Evolutionary conservation across 2,113 vertebrate species (phyloP).

Genomic region (Nettapus auritus): DNA sequence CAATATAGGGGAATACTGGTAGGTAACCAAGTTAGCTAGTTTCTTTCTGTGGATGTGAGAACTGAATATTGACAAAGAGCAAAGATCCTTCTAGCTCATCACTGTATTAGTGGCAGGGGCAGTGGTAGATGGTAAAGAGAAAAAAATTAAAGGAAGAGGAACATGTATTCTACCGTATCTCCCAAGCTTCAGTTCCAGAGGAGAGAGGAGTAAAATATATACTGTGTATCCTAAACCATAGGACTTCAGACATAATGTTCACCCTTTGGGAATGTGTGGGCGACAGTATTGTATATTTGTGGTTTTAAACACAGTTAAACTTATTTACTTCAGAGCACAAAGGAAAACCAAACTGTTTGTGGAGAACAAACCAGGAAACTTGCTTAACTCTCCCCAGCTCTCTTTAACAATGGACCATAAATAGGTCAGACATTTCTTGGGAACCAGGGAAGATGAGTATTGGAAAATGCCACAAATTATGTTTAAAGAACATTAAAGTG

Average conservation of each 20-base stretch:
- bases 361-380: conserved; percentile 72
- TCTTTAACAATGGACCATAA: conserved; percentile 74
- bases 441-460: conserved; percentile 68
- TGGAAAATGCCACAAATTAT: conserved; percentile 73
- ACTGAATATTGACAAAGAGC: background rate
- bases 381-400: conserved; percentile 67
- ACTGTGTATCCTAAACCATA: conserved; percentile 18
- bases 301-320: conserved; percentile 70
- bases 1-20: background rate
- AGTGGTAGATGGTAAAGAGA: background rate
- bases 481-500: conserved; percentile 71
- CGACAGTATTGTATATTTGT: conserved; percentile 63
- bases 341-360: conserved; percentile 78
- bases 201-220: conserved; percentile 43
- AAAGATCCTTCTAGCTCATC: background rate
- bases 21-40: background rate
- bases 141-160: conserved; percentile 7
- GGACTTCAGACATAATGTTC: conserved; percentile 67
- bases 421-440: conserved; percentile 71
- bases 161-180: background rate
- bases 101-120: background rate
- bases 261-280: conserved; percentile 70
- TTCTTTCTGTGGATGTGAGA: background rate
- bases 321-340: conserved; percentile 75
- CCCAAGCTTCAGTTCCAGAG: conserved; percentile 22